Conservation (phyloP, 2,113 vertebrate genomes). For the Odobenus rosmarus region DNA sequence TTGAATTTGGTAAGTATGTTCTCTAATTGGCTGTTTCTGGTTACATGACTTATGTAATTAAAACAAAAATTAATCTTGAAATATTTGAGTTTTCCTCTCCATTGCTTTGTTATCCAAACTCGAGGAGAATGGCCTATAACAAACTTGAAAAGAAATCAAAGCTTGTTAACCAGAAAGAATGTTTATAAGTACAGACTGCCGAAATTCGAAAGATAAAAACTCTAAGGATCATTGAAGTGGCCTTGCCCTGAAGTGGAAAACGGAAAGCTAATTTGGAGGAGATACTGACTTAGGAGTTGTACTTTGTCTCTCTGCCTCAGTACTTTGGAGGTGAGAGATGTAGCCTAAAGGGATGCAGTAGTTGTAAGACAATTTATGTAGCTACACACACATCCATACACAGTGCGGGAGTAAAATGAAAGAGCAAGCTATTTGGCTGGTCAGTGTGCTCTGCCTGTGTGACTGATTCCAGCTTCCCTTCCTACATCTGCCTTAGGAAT, state of each 20-base stretch:
- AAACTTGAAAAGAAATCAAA: constrained; percentile 25
- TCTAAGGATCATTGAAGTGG: neutral
- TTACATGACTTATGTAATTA: constrained; percentile 49
- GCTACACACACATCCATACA: accelerated
- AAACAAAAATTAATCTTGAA: constrained; percentile 65
- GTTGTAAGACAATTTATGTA: neutral
- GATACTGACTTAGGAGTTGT: neutral
- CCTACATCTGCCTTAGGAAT: constrained; percentile 81
- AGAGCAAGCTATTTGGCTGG: neutral
- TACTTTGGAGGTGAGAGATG: neutral
- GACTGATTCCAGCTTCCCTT: constrained; percentile 59
- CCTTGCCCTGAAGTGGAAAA: constrained; percentile 39
- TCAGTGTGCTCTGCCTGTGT: neutral
- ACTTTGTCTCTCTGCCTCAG: neutral
- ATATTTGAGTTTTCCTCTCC: constrained; percentile 43
- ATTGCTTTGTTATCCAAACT: constrained; percentile 53
- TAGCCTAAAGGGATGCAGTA: neutral
- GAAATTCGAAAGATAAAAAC: neutral
- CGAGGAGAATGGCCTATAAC: constrained; percentile 7
- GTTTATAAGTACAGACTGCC: constrained; percentile 20
- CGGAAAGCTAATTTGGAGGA: constrained; percentile 56
- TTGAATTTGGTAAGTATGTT: constrained; percentile 56
- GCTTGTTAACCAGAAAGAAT: neutral
- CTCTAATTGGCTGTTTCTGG: constrained; percentile 62
- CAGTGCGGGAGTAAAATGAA: neutral